These are phyloP conservation scores for Thamnophis elegans DNA, from an alignment of 2,797 vertebrate genomes.

Conservation along the genomic window DNA sequence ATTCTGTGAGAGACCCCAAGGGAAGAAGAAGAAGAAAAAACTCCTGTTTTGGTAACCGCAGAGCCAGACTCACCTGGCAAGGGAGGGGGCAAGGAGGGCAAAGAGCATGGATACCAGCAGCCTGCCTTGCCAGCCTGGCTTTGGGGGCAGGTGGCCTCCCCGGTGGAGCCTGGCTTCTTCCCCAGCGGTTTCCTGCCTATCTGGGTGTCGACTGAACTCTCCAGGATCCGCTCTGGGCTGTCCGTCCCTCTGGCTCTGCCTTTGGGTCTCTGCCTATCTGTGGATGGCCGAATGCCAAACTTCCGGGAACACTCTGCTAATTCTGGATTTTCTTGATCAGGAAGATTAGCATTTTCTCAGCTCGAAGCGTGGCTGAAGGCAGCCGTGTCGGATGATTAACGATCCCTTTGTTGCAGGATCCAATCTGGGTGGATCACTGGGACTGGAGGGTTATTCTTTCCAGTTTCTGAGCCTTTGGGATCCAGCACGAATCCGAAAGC, in stretches of 20 bases:
- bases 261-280: neutral
- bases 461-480: too few species aligned
- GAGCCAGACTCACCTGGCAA: neutral
- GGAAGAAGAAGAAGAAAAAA: neutral
- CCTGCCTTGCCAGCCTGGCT: neutral
- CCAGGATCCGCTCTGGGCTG: neutral
- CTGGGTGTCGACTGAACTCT: neutral
- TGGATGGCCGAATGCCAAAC: neutral
- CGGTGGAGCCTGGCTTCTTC: neutral
- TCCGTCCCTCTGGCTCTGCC: neutral
- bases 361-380: neutral
- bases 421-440: too few species aligned
- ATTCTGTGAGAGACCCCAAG: neutral
- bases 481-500: too few species aligned
- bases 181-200: neutral
- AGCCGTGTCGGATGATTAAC: accelerated
- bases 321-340: neutral
- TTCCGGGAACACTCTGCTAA: neutral
- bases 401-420: too few species aligned
- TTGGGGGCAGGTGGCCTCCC: neutral
- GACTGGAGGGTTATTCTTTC: too few species aligned
- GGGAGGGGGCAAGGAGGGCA: neutral
- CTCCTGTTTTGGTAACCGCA: neutral
- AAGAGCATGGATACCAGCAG: neutral
- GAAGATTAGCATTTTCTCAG: neutral